These are phyloP conservation scores for Pristionchus entomophagus DNA, from an alignment of 2,888 invertebrate species.

Conservation along the genomic window DNA sequence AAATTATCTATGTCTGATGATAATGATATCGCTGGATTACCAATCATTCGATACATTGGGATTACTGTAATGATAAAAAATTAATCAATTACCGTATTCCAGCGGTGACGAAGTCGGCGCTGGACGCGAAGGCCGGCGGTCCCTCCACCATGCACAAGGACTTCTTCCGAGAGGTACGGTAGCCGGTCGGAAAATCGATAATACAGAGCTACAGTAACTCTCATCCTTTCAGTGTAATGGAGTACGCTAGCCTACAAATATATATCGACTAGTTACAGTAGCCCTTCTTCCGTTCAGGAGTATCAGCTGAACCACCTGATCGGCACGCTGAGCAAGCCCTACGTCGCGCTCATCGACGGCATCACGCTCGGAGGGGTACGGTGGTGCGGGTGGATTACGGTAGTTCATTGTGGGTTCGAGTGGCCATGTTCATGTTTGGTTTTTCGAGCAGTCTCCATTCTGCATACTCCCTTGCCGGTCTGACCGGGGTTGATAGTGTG, in stretches of 20 bases:
- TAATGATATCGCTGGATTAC: too few relatives aligned
- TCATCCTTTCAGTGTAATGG: too few relatives aligned
- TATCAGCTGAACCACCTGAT: constrained; percentile 90
- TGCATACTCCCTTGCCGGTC: too few relatives aligned
- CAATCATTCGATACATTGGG: too few relatives aligned
- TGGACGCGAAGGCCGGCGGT: constrained; percentile 62
- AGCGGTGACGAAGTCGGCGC: constrained; percentile 71
- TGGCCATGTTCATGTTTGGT: too few relatives aligned
- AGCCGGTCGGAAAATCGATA: not conserved
- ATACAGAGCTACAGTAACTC: too few relatives aligned
- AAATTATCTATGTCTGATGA: too few relatives aligned
- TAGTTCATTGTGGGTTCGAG: not conserved
- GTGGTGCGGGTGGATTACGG: not conserved
- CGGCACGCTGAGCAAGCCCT: constrained; percentile 85
- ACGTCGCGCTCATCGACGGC: constrained; percentile 92
- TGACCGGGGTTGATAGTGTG: too few relatives aligned
- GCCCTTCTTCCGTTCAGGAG: constrained; percentile 81
- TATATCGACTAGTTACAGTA: not conserved
- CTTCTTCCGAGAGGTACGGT: constrained; percentile 62
- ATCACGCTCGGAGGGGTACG: constrained; percentile 94
- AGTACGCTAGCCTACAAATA: too few relatives aligned
- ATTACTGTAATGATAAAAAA: not conserved
- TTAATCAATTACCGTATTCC: constrained; percentile 14
- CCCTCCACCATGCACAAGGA: constrained; percentile 66
- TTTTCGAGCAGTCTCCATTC: too few relatives aligned